These are phyloP conservation scores for Sitobion miscanthi DNA, from an alignment of 1,140 invertebrate genomes.

Conservation along the genomic window DNA sequence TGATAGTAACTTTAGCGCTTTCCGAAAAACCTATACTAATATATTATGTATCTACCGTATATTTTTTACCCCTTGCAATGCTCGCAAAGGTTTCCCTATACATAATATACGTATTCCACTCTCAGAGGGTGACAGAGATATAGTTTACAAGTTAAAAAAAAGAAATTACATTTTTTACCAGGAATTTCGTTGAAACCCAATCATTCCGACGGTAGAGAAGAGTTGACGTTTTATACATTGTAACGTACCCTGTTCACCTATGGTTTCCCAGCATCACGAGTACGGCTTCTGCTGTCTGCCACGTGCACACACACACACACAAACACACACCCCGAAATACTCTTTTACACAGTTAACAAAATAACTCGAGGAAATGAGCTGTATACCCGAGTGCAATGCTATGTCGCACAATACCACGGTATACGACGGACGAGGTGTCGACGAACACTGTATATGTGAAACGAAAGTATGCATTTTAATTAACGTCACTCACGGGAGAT, in stretches of 20 bases:
- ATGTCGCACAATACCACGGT: background rate
- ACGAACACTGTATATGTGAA: conserved; percentile 6
- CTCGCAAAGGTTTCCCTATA: conserved; percentile 44
- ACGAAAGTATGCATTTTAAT: background rate
- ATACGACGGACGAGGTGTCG: background rate
- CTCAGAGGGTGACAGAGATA: conserved; percentile 2
- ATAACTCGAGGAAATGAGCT: background rate
- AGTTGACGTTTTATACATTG: conserved; percentile 18
- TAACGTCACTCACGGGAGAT: conserved; percentile 13
- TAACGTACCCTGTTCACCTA: conserved; percentile 35
- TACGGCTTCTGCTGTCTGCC: conserved; percentile 42
- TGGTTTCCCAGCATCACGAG: conserved; percentile 53
- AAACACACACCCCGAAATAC: background rate
- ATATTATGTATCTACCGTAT: background rate
- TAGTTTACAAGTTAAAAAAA: background rate
- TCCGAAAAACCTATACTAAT: background rate
- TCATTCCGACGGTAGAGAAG: background rate
- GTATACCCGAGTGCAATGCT: background rate
- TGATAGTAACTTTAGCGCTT: background rate
- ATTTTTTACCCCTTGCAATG: background rate
- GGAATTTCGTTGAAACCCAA: conserved; percentile 49
- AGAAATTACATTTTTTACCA: background rate
- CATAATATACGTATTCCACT: background rate
- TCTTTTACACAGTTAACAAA: conserved; percentile 6
- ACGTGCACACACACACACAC: conserved; percentile 9